phyloP scores from a whole-genome alignment of 2,113 vertebrate genomes.

The Regulus satrapa region DNA sequence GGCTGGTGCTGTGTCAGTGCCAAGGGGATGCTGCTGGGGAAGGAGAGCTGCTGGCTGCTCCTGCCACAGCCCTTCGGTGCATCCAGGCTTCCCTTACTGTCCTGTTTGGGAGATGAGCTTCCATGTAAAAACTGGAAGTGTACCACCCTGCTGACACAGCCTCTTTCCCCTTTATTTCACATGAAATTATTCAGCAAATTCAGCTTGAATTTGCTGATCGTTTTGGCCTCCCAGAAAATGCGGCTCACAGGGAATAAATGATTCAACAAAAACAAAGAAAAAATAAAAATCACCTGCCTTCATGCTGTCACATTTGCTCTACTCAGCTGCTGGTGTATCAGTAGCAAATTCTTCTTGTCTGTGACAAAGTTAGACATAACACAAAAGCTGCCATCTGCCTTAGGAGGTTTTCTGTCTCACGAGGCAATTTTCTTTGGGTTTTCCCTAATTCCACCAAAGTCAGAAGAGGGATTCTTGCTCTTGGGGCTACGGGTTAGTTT shows the following conservation, averaged over 20 bases:
- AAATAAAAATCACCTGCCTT: not conserved
- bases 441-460: not conserved
- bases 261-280: not conserved
- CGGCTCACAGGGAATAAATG: not conserved
- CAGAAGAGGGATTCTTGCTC: not conserved
- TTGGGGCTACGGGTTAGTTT: not conserved
- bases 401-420: not conserved
- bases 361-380: conserved; percentile 4
- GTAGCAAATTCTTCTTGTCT: conserved; percentile 1
- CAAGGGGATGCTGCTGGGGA: not conserved
- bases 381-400: conserved; percentile 7
- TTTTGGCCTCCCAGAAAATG: not conserved
- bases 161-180: not conserved
- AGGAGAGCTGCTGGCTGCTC: not conserved
- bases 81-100: not conserved
- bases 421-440: not conserved
- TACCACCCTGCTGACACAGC: not conserved
- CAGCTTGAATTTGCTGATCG: not conserved
- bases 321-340: not conserved
- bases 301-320: not conserved
- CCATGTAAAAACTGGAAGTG: not conserved
- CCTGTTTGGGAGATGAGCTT: accelerated
- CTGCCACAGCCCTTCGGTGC: not conserved
- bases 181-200: not conserved
- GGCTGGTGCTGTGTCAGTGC: not conserved